A percentile compares a stretch with the other conserved stretches of the same genome.
Evolutionary conservation across 64 coral and sea anemone genomes (phyloP).

Genomic region (Orbicella faveolata): DNA sequence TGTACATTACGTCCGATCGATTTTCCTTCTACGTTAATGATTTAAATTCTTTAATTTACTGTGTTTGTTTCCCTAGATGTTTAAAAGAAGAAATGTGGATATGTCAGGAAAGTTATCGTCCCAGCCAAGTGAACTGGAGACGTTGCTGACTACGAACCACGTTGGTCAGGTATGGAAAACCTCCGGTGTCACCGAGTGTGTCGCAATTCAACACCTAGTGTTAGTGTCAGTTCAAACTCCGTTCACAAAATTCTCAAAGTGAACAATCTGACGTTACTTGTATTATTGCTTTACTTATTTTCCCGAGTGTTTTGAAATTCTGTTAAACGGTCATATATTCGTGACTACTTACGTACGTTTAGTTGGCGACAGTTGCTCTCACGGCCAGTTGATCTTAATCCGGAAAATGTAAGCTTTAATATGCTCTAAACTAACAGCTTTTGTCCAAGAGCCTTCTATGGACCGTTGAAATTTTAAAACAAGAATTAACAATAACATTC

Average conservation of each 20-base stretch:
- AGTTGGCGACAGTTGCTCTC: not conserved
- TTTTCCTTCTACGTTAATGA: not conserved
- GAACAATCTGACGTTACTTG: not conserved
- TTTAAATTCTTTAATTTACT: not conserved
- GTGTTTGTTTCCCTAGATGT: conserved; percentile 70
- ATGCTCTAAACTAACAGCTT: not conserved
- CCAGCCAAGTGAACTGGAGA: conserved; percentile 73
- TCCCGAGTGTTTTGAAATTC: not conserved
- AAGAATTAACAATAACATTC: not conserved
- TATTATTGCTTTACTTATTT: not conserved
- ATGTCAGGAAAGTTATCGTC: conserved; percentile 29
- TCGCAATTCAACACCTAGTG: not conserved
- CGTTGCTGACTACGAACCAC: conserved; percentile 66
- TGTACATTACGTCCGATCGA: conserved; percentile 8
- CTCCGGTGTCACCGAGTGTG: not conserved
- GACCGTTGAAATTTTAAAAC: not conserved
- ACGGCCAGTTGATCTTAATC: not conserved
- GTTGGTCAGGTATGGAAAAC: conserved; percentile 49
- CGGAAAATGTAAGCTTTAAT: not conserved
- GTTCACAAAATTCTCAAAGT: not conserved
- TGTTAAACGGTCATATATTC: not conserved
- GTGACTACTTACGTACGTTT: not conserved
- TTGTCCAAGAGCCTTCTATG: not conserved
- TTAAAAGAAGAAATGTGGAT: conserved; percentile 97
- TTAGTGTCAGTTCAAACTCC: not conserved